Conservation (phyloP, 1,140 invertebrate species). For the Ephestia elutella region DNA sequence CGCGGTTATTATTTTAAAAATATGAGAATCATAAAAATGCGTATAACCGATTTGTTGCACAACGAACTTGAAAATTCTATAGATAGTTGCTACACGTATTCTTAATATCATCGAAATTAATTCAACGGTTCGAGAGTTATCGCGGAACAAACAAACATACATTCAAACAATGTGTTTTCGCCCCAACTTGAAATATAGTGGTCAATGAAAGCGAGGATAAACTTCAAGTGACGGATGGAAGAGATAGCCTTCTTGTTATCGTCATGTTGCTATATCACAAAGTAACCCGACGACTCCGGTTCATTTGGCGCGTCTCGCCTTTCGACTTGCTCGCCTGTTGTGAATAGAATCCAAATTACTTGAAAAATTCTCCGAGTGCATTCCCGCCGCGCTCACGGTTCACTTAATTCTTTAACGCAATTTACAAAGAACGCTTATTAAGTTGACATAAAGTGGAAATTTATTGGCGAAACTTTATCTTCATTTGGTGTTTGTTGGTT, state of each 20-base stretch:
- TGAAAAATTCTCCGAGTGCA: conserved; percentile 55
- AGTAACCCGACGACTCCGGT: conserved; percentile 23
- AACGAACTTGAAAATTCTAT: too few relatives aligned
- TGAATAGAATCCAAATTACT: conserved; percentile 66
- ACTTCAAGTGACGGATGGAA: too few relatives aligned
- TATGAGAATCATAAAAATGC: too few relatives aligned
- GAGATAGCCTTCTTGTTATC: neutral
- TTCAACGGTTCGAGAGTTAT: too few relatives aligned
- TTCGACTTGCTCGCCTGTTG: conserved; percentile 44
- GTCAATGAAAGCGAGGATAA: too few relatives aligned
- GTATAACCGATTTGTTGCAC: too few relatives aligned
- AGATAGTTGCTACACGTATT: too few relatives aligned
- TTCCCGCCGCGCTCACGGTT: conserved; percentile 30
- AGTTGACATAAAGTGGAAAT: conserved; percentile 16
- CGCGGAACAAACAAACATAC: too few relatives aligned
- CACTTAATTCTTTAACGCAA: conserved; percentile 20
- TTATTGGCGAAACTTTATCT: conserved; percentile 5
- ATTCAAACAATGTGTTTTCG: too few relatives aligned
- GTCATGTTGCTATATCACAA: neutral
- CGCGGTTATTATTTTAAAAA: too few relatives aligned
- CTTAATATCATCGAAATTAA: too few relatives aligned
- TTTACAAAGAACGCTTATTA: conserved; percentile 12
- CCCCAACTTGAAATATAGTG: too few relatives aligned
- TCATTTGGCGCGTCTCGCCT: conserved; percentile 50
- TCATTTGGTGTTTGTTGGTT: conserved; percentile 1